Conservation (phyloP, 2,797 vertebrate genomes). For the Hemibagrus guttatus region DNA sequence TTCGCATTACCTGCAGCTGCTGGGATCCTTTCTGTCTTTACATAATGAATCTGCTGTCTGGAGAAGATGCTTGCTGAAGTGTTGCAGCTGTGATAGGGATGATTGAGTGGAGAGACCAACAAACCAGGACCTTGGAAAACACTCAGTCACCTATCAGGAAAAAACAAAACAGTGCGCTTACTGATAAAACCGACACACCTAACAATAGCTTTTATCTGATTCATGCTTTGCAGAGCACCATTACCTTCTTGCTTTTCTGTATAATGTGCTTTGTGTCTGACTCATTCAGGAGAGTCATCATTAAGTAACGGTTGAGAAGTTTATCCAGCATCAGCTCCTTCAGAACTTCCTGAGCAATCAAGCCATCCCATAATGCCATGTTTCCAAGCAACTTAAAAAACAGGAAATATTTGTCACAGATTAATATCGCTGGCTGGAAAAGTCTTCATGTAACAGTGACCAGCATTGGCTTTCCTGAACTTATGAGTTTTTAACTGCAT, state of each 20-base stretch:
- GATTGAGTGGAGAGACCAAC: constrained; percentile 64
- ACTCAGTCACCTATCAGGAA: constrained; percentile 76
- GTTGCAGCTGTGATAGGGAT: constrained; percentile 79
- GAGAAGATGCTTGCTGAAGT: constrained; percentile 82
- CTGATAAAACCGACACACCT: not conserved
- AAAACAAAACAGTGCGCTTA: no score
- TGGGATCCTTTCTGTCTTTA: constrained; percentile 65
- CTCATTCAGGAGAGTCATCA: constrained; percentile 80
- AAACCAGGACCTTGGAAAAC: constrained; percentile 86
- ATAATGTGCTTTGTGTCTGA: constrained; percentile 59
- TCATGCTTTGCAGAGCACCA: no score
- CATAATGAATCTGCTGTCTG: constrained; percentile 72
- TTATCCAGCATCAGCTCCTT: constrained; percentile 85
- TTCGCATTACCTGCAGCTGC: constrained; percentile 62
- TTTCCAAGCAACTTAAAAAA: constrained; percentile 82
- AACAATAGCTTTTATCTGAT: not conserved
- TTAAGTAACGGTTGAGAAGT: constrained; percentile 87
- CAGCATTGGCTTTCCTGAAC: not conserved
- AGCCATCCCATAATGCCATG: constrained; percentile 83
- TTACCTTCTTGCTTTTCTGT: constrained; percentile 82
- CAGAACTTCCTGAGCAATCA: constrained; percentile 78
- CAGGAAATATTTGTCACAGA: constrained; percentile 28
- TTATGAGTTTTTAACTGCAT: not conserved
- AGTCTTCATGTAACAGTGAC: not conserved
- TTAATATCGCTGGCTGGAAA: constrained; percentile 18